These are phyloP conservation scores for Equus quagga DNA, from an alignment of 2,113 vertebrate genomes.

Conservation along the genomic window DNA sequence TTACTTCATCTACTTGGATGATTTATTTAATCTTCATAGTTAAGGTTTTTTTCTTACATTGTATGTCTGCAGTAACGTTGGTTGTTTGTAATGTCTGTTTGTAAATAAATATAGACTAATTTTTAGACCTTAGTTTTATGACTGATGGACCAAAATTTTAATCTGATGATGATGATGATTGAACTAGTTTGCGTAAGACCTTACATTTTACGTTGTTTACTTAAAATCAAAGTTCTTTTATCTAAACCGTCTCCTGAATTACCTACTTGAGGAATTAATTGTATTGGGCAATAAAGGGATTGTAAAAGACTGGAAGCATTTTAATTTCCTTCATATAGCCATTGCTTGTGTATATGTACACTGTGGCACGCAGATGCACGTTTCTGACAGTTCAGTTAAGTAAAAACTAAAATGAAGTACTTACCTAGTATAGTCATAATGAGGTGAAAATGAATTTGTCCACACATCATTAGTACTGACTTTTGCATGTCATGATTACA, in stretches of 20 bases:
- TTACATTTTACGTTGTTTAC: constrained; percentile 4
- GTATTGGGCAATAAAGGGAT: not conserved
- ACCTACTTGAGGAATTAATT: not conserved
- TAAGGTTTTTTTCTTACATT: not conserved
- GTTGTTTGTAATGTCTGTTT: not conserved
- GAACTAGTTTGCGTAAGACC: not conserved
- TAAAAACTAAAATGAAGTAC: not conserved
- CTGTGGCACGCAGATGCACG: not conserved
- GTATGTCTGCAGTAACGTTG: not conserved
- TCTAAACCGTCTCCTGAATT: not conserved
- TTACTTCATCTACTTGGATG: not conserved
- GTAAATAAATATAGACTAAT: not conserved
- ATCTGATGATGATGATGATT: not conserved
- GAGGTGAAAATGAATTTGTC: not conserved
- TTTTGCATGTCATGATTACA: constrained; percentile 1
- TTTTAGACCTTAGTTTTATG: constrained; percentile 39
- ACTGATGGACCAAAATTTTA: not conserved
- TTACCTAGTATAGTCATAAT: not conserved
- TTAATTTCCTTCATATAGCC: not conserved
- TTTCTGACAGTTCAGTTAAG: not conserved
- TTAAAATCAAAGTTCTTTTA: not conserved
- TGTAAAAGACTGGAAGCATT: not conserved
- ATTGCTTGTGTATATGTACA: not conserved
- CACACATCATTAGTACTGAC: not conserved
- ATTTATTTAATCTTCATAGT: not conserved